These are phyloP conservation scores for Aphaenogaster ashmeadi DNA, from an alignment of 1,140 invertebrate species.

Conservation along the genomic window DNA sequence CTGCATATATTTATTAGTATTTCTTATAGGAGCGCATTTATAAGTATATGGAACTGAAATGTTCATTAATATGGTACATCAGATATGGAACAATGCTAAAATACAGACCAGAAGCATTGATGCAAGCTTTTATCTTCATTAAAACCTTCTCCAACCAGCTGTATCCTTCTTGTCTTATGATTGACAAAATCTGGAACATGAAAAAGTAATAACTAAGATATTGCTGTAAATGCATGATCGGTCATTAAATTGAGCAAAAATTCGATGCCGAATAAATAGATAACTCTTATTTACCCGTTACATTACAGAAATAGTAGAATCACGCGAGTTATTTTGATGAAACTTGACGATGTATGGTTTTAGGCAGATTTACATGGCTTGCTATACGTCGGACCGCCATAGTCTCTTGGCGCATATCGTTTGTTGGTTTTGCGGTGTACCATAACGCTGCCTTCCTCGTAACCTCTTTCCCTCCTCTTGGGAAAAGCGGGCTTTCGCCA, in stretches of 20 bases:
- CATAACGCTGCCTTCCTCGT: slow-evolving; percentile 79
- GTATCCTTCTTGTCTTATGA: neutral
- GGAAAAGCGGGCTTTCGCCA: slow-evolving; percentile 75
- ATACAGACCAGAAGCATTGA: neutral
- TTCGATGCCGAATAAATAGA: neutral
- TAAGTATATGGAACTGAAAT: neutral
- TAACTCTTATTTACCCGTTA: neutral
- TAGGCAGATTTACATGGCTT: slow-evolving; percentile 30
- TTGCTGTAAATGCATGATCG: neutral
- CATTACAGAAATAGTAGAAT: neutral
- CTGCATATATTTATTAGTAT: neutral
- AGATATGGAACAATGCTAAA: neutral
- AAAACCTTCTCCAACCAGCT: neutral
- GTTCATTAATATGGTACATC: neutral
- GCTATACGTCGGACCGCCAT: slow-evolving; percentile 58
- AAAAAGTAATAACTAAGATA: neutral
- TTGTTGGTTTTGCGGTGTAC: slow-evolving; percentile 84
- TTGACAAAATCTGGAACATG: neutral
- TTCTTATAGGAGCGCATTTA: neutral
- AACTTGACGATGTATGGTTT: slow-evolving; percentile 27
- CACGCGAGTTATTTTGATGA: neutral
- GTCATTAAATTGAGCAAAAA: neutral
- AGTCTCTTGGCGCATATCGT: slow-evolving; percentile 80
- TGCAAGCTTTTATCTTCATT: neutral
- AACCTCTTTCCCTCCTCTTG: slow-evolving; percentile 74